Percentiles rank a stretch among this genome's conserved stretches.
Evolutionary conservation across 2,888 invertebrate genomes (phyloP).

Genomic region (Ferrisia virgata): DNA sequence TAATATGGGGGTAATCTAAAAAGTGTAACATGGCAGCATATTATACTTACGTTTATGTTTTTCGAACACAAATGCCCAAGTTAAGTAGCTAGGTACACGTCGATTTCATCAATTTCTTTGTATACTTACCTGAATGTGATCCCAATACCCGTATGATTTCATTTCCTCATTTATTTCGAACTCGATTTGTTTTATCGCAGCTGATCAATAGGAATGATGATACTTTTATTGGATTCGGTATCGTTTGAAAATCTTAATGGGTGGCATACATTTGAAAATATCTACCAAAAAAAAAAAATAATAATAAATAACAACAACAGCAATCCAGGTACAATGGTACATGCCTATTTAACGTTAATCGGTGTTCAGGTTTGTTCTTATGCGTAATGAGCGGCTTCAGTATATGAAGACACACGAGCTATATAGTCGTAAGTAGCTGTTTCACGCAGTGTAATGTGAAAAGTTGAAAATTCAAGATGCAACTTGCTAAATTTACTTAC

Average conservation of each 20-base stretch:
- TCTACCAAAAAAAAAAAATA: not conserved
- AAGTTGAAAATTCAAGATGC: not conserved
- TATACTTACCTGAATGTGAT: not conserved
- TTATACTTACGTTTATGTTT: not conserved
- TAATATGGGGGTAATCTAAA: conserved; percentile 20
- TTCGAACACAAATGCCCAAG: not conserved
- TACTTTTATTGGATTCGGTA: not conserved
- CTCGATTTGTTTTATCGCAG: conserved; percentile 11
- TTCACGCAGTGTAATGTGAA: not conserved
- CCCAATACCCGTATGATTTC: conserved; percentile 12
- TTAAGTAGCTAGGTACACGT: not conserved
- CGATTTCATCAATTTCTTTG: not conserved
- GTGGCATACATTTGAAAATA: not conserved
- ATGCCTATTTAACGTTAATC: too few species aligned
- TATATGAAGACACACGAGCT: not conserved
- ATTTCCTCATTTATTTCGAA: not conserved
- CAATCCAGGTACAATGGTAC: too few species aligned
- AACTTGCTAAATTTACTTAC: not conserved
- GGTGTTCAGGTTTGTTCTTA: not conserved
- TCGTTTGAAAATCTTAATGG: not conserved
- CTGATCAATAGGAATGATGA: not conserved
- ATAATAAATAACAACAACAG: too few species aligned
- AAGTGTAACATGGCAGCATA: not conserved
- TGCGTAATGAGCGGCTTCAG: too few species aligned
- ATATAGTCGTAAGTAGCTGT: not conserved